Base-by-base conservation (phyloP, 2,113 vertebrate genomes). In the Ochotona curzoniae region DNA sequence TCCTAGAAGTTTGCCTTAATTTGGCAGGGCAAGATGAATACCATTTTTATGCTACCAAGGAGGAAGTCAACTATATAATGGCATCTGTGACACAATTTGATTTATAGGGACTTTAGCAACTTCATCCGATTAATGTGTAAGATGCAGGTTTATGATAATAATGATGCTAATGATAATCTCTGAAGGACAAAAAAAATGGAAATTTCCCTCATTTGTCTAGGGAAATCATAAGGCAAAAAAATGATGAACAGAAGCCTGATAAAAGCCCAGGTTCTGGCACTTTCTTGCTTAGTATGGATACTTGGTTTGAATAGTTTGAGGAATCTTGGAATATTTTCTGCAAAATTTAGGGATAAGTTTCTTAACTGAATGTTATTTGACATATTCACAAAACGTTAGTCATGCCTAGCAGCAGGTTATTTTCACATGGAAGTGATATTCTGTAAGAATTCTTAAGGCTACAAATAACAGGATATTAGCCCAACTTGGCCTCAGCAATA, bases 391-490 rank as follows among this genome's bases (percentile, higher is more conserved):
- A 61, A 71, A 61, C 75, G 44, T 86, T 91, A 89, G 21, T 57
- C 25, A 89, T 66, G 63, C 54, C n/a, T 73, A 63, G 10, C 18
- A 66, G 66, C 71, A 4, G 64, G 64, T 64, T 87, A 87, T 92
- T 90, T 96, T 76, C 84, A 87, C 94, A 44, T 76, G 38, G 15
- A 82, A 94, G 82, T 64, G n/a, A n/a, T 76, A 88, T 70, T 94
- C 89, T 76, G 18, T 75, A 93, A 93, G 60, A 60, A 76, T 71
- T 51, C 32, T 30, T 60, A 32, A 49, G 32, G 32, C 79, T 83
- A 64, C 30, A 82, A 85, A 90, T 86, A 85, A 51, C 28, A 66
- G 23, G 4, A 49, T n/a, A 44, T 75, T 70, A 89, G 18, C 12
- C 84, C 61, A 64, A 8, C 32, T 83, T 87, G 66, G 15, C 26